A percentile compares a stretch with the other conserved stretches of the same genome.
Evolutionary conservation across 2,113 vertebrate species (phyloP).

Genomic region (Conger conger): DNA sequence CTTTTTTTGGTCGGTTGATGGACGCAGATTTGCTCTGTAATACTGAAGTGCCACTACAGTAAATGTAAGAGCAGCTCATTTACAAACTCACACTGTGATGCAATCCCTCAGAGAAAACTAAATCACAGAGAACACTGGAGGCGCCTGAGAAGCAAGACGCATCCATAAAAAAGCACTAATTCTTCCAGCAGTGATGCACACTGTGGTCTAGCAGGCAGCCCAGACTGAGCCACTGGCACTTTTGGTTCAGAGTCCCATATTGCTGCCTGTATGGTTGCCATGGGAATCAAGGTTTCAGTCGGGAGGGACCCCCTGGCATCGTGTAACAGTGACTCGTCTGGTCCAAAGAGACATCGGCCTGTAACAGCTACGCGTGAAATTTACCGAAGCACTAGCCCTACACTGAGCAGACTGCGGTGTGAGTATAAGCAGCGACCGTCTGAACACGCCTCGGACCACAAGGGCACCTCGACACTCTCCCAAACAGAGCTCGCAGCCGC

Average conservation of each 20-base stretch:
- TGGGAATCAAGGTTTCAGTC: too few relatives aligned
- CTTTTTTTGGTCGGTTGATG: not conserved
- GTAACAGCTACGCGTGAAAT: too few relatives aligned
- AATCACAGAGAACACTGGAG: not conserved
- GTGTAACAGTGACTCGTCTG: too few relatives aligned
- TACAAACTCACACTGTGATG: not conserved
- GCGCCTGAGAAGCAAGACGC: not conserved
- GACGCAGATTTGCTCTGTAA: not conserved
- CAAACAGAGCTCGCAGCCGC: too few relatives aligned
- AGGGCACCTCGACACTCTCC: too few relatives aligned
- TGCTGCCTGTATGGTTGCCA: too few relatives aligned
- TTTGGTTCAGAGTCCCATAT: not conserved
- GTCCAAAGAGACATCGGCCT: too few relatives aligned
- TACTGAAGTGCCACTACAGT: not conserved
- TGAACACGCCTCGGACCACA: too few relatives aligned
- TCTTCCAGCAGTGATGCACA: not conserved
- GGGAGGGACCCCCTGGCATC: too few relatives aligned
- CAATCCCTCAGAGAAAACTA: not conserved
- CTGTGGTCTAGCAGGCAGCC: not conserved
- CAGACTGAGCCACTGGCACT: not conserved
- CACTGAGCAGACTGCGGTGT: too few relatives aligned
- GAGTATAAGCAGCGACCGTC: too few relatives aligned
- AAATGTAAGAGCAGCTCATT: not conserved
- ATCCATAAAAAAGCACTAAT: not conserved
- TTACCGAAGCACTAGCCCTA: too few relatives aligned